Evolutionary conservation across 37 sponge, comb jelly and placozoan genomes (phyloP), one percentile per base, ranked within the genome.

Genomic region (Cliona cf. orientalis): DNA sequence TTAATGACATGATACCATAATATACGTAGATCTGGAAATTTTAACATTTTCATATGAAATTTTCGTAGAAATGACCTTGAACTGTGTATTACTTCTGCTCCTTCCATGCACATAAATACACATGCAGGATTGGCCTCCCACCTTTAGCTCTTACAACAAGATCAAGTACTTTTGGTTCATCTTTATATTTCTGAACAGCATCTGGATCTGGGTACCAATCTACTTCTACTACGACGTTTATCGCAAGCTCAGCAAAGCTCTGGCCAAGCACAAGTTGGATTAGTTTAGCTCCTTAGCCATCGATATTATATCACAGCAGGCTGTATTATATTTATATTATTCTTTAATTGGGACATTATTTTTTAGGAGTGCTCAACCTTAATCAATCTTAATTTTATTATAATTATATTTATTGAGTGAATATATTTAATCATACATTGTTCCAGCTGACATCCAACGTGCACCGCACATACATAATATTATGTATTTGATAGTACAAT

Each of bases 121-220:
- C 17, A n/a, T 45, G 37, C 74, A 93, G 93, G 86, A 89, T 40
- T 85, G 69, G 82, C 84, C 93, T 1, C 93, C 90, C 0, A 80
- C 23, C 38, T 93, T 93, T 76, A 83, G 89, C 34, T 59, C 83
- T 12, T 93, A 93, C 60, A 17, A 71, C 6, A 85, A 93, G 37
- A 43, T 93, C 22, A 93, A 93, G 79, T 93, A 93, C 34, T 93
- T 93, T 42, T 93, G 90, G 90, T 75, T 89, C 42, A 67, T 93
- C 26, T 89, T 85, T 73, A 55, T 93, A 26, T 80, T 49, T 53
- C 82, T 93, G 31, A 93, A 93, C 59, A 5, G 49, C 29, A 28
- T 93, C 9, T 93, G 93, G 93, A 57, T 85, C 7, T 26, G 81
- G 1, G 17, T 93, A 1, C 93, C 93, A 2, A 12, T 68, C 26